Evolutionary conservation across 2,113 vertebrate species (phyloP), one percentile per base, ranked within the genome.

Genomic region (Esox niger): DNA sequence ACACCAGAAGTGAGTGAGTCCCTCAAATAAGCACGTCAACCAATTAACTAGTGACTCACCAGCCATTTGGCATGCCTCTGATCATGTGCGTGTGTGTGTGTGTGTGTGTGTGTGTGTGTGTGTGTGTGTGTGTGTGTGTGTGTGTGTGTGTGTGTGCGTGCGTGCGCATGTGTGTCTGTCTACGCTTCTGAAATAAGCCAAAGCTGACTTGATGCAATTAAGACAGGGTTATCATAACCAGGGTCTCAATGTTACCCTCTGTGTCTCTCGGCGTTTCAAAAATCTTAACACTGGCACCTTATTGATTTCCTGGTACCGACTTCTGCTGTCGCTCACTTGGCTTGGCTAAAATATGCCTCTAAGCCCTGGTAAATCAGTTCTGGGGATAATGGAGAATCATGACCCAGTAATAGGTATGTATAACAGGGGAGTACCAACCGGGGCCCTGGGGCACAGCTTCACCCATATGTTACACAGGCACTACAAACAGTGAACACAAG

Each of bases 11-110:
- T n/a, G n/a, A n/a, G n/a, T n/a, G n/a, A n/a, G n/a, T n/a, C n/a
- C n/a, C n/a, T n/a, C n/a, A n/a, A n/a, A n/a, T n/a, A n/a, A n/a
- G n/a, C n/a, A n/a, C 35, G 35, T 5, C 35, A 38, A 38, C 35
- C 35, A 38, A 38, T 38, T 11, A 38, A 38, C 5, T 6, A 6
- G 46, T n/a, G 46, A 47, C 43, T 47, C 20, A 20, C 20, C 46
- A 20, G 27, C 32, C 62, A 35, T 29, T 46, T 21, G 62, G 63
- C 67, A 70, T 1, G 33, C 66, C 62, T 74, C 70, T 67, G 54
- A 54, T 62, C 52, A 61, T 72, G 52, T 33, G 57, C 38, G 30
- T 49, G 47, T 49, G 17, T 49, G 9, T 49, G 5, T n/a, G n/a
- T 72, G 52, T 33, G 57, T 52, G 30, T 49, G 47, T 49, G 17